phyloP scores from a whole-genome alignment of 2,113 vertebrate genomes.

The Garra rufa region DNA sequence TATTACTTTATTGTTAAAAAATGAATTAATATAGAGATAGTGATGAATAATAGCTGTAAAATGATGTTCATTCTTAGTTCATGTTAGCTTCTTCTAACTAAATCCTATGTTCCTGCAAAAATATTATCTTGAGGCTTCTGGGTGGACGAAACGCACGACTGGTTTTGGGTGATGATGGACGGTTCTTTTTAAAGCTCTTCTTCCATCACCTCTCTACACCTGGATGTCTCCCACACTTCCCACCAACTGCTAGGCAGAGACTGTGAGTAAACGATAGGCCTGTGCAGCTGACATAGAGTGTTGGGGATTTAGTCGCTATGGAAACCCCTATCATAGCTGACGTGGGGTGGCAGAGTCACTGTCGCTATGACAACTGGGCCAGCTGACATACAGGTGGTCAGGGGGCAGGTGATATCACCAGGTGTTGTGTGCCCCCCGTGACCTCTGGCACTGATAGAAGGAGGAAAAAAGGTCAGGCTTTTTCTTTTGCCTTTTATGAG shows the following conservation, averaged over 20 bases:
- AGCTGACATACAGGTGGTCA: constrained; percentile 56
- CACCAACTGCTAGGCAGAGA: constrained; percentile 17
- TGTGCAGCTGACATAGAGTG: constrained; percentile 21
- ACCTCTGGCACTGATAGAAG: constrained; percentile 28
- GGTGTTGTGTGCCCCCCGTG: constrained; percentile 39
- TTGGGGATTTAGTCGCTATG: constrained; percentile 36
- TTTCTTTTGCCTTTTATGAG: constrained; percentile 3
- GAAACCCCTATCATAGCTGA: constrained; percentile 53
- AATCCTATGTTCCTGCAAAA: background rate
- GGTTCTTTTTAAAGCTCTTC: background rate
- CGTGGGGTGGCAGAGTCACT: constrained; percentile 39
- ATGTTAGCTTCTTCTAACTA: background rate
- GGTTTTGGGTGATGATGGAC: background rate
- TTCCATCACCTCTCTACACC: constrained; percentile 30
- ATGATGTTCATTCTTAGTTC: background rate
- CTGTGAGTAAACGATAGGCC: constrained; percentile 5
- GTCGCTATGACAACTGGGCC: constrained; percentile 51
- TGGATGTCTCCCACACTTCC: constrained; percentile 11
- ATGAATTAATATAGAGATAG: background rate
- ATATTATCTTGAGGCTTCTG: background rate
- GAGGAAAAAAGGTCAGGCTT: background rate
- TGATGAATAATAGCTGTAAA: background rate
- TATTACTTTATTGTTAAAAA: background rate
- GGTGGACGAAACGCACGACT: background rate
- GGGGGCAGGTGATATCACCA: constrained; percentile 41